Conservation (phyloP, 2,888 invertebrate genomes). For the Criorhina ranunculi region DNA sequence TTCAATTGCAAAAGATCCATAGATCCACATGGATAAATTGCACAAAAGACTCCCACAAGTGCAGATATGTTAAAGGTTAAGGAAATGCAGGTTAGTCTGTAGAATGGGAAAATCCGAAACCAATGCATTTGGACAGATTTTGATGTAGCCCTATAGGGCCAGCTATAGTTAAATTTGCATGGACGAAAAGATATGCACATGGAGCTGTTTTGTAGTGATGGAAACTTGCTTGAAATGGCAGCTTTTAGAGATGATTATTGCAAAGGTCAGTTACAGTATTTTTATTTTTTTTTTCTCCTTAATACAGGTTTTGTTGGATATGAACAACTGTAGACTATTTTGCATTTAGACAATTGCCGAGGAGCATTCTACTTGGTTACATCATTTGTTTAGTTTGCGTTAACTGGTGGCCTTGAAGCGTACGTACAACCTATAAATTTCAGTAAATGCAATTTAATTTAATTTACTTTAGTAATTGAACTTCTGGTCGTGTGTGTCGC, state of each 20-base stretch:
- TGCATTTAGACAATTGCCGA: conserved; percentile 21
- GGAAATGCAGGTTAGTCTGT: conserved; percentile 1
- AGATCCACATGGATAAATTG: conserved; percentile 10
- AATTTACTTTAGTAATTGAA: conserved; percentile 5
- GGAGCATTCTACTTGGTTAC: not conserved
- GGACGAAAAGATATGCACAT: not conserved
- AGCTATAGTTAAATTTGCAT: not conserved
- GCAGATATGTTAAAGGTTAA: conserved; percentile 50
- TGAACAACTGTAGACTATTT: not conserved
- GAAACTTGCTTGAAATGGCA: conserved; percentile 23
- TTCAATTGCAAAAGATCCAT: conserved; percentile 26
- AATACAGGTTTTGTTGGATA: conserved; percentile 33
- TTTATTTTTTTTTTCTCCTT: not conserved
- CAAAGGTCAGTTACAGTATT: conserved; percentile 46
- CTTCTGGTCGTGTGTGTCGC: not conserved
- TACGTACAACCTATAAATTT: conserved; percentile 8
- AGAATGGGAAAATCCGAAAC: not conserved
- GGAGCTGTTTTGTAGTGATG: not conserved
- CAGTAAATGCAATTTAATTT: not conserved
- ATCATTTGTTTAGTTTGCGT: not conserved
- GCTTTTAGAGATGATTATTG: conserved; percentile 40
- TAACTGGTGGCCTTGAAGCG: conserved; percentile 8
- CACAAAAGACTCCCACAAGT: conserved; percentile 52
- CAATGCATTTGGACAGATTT: not conserved
- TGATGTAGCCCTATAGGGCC: conserved; percentile 2